A percentile compares a stretch with the other conserved stretches of the same genome.
Evolutionary conservation across 2,113 vertebrate genomes (phyloP).

Genomic region (Forbesichthys papilliferus): DNA sequence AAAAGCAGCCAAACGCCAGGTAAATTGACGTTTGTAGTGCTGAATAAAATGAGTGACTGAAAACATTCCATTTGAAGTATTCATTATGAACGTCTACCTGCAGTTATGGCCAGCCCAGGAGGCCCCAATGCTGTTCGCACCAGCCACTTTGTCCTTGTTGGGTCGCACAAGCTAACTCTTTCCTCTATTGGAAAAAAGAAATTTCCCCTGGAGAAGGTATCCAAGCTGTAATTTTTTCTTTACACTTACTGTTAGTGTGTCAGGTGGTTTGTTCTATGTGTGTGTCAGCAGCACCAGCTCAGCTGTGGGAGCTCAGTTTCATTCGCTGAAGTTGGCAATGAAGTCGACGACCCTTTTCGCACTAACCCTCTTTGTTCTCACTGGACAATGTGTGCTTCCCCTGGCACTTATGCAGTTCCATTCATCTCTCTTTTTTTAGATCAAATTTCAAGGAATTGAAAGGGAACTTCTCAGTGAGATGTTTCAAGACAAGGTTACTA

Average conservation of each 20-base stretch:
- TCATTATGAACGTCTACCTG: neutral
- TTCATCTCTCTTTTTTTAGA: conserved; percentile 78
- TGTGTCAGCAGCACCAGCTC: no score
- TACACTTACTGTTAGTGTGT: neutral
- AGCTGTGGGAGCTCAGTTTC: no score
- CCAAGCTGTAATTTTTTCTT: neutral
- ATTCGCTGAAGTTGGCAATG: no score
- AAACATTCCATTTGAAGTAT: neutral
- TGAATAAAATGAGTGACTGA: neutral
- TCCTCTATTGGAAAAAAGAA: conserved; percentile 85
- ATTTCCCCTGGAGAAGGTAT: conserved; percentile 93
- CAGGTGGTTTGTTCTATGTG: neutral
- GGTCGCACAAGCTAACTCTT: conserved; percentile 84
- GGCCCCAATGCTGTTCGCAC: conserved; percentile 88
- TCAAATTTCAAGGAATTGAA: conserved; percentile 85
- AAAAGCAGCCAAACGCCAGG: conserved; percentile 91
- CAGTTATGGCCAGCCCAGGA: conserved; percentile 89
- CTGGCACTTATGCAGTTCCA: conserved; percentile 22
- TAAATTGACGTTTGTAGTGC: conserved; percentile 53
- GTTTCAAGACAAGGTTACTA: conserved; percentile 88
- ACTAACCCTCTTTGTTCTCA: conserved; percentile 9
- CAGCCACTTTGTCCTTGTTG: conserved; percentile 88
- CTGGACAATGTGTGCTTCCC: conserved; percentile 1
- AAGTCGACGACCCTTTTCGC: neutral
- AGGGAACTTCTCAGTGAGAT: conserved; percentile 84